phyloP scores from a whole-genome alignment of 2,113 vertebrate genomes.

The Bothrops jararaca region DNA sequence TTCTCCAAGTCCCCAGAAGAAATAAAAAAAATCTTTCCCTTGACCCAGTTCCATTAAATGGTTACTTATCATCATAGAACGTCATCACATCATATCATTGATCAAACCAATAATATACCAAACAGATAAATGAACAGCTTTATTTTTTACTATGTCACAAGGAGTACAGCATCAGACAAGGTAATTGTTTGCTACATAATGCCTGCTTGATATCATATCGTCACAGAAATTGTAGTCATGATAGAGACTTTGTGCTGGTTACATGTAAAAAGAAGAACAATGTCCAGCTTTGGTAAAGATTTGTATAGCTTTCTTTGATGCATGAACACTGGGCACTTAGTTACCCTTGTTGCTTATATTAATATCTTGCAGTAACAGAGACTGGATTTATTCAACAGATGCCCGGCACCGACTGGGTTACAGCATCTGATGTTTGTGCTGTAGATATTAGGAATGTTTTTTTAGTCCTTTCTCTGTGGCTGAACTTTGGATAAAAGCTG shows the following conservation, averaged over 20 bases:
- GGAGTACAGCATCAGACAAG: neutral
- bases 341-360: neutral
- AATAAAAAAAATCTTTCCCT: neutral
- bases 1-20: neutral
- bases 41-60: neutral
- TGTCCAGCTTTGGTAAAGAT: neutral
- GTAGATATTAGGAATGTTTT: neutral
- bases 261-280: neutral
- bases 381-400: neutral
- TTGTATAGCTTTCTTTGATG: neutral
- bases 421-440: neutral
- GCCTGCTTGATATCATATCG: neutral
- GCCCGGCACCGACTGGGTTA: neutral
- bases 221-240: neutral
- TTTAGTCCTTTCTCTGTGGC: neutral
- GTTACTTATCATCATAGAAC: neutral
- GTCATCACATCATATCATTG: neutral
- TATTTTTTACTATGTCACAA: neutral
- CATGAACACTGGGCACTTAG: neutral
- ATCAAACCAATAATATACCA: neutral
- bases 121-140: constrained; percentile 22
- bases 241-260: neutral
- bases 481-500: neutral
- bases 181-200: constrained; percentile 9
- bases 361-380: neutral